Percentiles rank a stretch among this genome's conserved stretches.
Evolutionary conservation across 2,113 vertebrate genomes (phyloP).

Genomic region (zebrafish (Danio rerio)): DNA sequence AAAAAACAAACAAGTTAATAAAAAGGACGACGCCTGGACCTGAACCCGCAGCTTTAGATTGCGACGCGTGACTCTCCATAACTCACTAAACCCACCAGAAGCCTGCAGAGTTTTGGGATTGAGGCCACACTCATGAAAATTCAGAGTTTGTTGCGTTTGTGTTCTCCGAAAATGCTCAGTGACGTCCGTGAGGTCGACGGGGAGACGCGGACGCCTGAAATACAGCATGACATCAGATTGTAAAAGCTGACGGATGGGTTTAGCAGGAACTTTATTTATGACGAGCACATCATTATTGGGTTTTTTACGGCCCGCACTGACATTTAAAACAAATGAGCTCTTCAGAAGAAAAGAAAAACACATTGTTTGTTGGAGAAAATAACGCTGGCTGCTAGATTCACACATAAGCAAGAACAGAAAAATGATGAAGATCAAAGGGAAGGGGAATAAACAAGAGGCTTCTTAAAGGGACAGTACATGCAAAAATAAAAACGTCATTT

Average conservation of each 20-base stretch:
- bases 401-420: constrained; percentile 52
- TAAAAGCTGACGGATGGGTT: constrained; percentile 59
- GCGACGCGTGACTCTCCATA: constrained; percentile 74
- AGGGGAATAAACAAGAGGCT: constrained; percentile 22
- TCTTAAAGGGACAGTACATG: neutral
- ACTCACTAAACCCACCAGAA: constrained; percentile 68
- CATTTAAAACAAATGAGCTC: constrained; percentile 66
- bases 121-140: constrained; percentile 76
- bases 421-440: constrained; percentile 48
- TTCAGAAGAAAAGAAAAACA: constrained; percentile 57
- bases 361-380: constrained; percentile 63
- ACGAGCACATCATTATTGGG: constrained; percentile 53
- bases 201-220: constrained; percentile 61
- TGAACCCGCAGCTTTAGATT: constrained; percentile 58
- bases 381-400: constrained; percentile 47
- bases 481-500: too few species aligned
- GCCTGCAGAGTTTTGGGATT: constrained; percentile 58
- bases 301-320: constrained; percentile 53
- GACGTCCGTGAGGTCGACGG: constrained; percentile 59
- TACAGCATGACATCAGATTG: constrained; percentile 63
- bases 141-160: constrained; percentile 58
- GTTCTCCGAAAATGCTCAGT: constrained; percentile 51
- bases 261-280: constrained; percentile 63
- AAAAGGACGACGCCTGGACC: constrained; percentile 16
- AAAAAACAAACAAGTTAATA: too few species aligned